phyloP scores from a whole-genome alignment of 2,797 vertebrate species.

The Oreonectes daqikongensis region DNA sequence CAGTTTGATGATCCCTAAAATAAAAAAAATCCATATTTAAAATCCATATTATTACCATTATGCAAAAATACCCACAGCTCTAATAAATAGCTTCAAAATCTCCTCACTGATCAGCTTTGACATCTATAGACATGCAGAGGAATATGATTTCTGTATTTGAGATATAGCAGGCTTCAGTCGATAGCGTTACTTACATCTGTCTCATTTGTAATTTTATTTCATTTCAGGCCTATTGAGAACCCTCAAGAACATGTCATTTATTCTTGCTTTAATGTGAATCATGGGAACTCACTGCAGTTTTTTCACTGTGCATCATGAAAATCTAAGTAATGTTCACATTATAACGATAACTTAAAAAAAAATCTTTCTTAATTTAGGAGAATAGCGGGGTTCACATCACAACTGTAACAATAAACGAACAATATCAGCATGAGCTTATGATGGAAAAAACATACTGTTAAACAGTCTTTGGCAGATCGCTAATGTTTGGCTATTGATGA shows the following conservation, averaged over 20 bases:
- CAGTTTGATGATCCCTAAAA: constrained; percentile 89
- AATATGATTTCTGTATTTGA: background rate
- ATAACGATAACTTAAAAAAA: too few species aligned
- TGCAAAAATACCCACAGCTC: background rate
- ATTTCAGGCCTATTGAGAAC: background rate
- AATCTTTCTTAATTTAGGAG: too few species aligned
- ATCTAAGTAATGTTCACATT: too few species aligned
- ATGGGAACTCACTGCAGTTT: background rate
- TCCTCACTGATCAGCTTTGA: background rate
- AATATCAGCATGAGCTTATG: too few species aligned
- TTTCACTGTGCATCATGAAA: background rate
- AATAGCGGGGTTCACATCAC: too few species aligned
- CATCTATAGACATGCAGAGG: background rate
- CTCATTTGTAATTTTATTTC: background rate
- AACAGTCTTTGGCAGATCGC: too few species aligned
- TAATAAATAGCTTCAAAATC: background rate
- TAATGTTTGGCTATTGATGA: too few species aligned
- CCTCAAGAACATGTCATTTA: too few species aligned
- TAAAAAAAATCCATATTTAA: background rate
- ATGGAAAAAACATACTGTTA: too few species aligned
- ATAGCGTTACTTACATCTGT: background rate
- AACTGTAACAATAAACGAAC: too few species aligned
- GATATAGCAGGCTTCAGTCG: background rate
- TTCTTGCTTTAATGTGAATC: too few species aligned
- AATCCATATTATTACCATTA: background rate